A percentile compares a stretch with the other conserved stretches of the same genome.
Evolutionary conservation across 1,140 invertebrate species (phyloP).

Genomic region (Trichonephila inaurata): DNA sequence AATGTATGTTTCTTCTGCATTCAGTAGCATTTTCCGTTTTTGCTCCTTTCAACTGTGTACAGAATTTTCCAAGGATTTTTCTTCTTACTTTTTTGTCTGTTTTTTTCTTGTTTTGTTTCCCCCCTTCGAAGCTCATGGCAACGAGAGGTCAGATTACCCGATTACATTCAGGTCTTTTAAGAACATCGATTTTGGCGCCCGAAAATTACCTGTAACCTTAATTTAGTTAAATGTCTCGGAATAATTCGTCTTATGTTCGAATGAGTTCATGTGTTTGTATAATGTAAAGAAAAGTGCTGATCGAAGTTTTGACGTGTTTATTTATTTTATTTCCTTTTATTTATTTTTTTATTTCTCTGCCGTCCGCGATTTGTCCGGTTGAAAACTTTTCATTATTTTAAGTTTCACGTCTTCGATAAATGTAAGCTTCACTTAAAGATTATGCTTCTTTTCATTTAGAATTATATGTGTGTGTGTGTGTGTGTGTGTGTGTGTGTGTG

Average conservation of each 20-base stretch:
- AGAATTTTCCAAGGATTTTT: slow-evolving; percentile 30
- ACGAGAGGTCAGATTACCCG: slow-evolving; percentile 44
- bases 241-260: slow-evolving; percentile 21
- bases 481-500: no score
- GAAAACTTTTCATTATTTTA: background rate
- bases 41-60: slow-evolving; percentile 28
- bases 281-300: background rate
- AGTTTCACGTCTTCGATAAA: background rate
- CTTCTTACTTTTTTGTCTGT: background rate
- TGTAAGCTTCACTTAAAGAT: background rate
- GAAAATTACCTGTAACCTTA: slow-evolving; percentile 46
- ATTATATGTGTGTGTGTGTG: no score
- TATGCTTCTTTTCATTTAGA: no score
- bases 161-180: slow-evolving; percentile 17
- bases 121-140: background rate
- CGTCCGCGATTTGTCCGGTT: background rate
- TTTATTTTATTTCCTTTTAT: background rate
- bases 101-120: background rate
- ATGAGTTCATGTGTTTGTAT: background rate
- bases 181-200: slow-evolving; percentile 9
- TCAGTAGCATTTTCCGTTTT: slow-evolving; percentile 39
- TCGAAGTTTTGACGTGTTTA: background rate
- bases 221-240: slow-evolving; percentile 46
- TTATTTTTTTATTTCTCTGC: background rate
- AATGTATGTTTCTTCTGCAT: slow-evolving; percentile 45